Base-by-base conservation (phyloP, 2,113 vertebrate species). In the Bubo blakistoni region DNA sequence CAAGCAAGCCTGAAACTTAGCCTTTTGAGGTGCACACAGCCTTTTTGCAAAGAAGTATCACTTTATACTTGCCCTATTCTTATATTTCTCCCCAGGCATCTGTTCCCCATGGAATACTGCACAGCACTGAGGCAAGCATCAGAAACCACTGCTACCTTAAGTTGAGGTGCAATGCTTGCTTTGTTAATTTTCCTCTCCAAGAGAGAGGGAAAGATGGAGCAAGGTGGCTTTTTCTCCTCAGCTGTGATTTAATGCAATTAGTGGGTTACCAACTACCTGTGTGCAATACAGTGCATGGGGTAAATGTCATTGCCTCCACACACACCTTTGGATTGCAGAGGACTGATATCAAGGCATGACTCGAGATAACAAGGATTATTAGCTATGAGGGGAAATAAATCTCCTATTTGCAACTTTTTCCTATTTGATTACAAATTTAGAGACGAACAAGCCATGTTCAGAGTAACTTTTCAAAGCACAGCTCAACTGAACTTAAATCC, bases 111-210 rank as follows among this genome's bases (percentile, higher is more conserved):
- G 21, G 16, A 73, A 58, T 29, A 6, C 40, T 27, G 20, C 63
- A 63, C 19, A 83, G 80, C 71, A 58, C 32, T 2, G 27, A n/a
- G 42, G 3, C 5, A 55, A 78, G 34, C 51, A 71, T 16, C 42
- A 70, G 63, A 30, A 95, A 42, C n/a, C 10, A 1, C 57, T 11
- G 6, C 72, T 59, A 44, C 57, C 52, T 57, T 17, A n/a, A 29
- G 16, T 0, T 17, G 12, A 78, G 47, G 6, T 7, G n/a, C 26
- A 61, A 3, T 2, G 8, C 16, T 26, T 1, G 0, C 21, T n/a
- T 30, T 65, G 10, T 8, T 66, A 16, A 9, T 52, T 52, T 66
- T 65, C 58, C 10, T 59, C 24, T 58, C 54, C 18, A 73, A 83
- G 12, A 54, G 8, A 61, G 26, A 46, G 13, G 27, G 24, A 3